Conservation (phyloP, 2,888 invertebrate species). For the Pseudoips prasinana region DNA sequence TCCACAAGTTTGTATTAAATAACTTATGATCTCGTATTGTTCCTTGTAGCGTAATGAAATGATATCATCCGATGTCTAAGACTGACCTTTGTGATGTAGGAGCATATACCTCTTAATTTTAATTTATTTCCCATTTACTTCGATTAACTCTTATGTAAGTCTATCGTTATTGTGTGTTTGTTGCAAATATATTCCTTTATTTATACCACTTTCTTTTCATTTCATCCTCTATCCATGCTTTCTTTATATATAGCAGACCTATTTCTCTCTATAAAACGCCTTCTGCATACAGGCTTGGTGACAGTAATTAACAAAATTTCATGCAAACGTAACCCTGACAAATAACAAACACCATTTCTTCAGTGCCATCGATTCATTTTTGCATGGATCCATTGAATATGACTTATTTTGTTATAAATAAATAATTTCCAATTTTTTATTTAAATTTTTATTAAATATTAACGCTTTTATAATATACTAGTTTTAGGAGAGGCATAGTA, state of each 20-base stretch:
- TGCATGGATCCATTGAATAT: conserved; percentile 76
- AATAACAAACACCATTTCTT: conserved; percentile 80
- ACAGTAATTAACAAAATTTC: conserved; percentile 67
- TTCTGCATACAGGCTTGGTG: conserved; percentile 70
- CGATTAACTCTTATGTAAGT: conserved; percentile 62
- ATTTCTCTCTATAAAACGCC: conserved; percentile 65
- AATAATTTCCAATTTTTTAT: conserved; percentile 49
- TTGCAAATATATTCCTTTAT: conserved; percentile 82
- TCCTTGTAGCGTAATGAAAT: conserved; percentile 59
- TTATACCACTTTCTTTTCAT: conserved; percentile 79
- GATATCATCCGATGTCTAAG: conserved; percentile 51
- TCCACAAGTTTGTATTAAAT: conserved; percentile 37
- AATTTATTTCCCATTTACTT: conserved; percentile 59
- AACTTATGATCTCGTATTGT: conserved; percentile 68
- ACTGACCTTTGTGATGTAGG: conserved; percentile 66
- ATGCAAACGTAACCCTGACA: conserved; percentile 58
- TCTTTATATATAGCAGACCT: conserved; percentile 72
- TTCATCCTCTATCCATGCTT: conserved; percentile 78
- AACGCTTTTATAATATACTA: conserved; percentile 70
- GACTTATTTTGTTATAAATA: conserved; percentile 50
- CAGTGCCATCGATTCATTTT: conserved; percentile 76
- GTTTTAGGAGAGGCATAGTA: conserved; percentile 73
- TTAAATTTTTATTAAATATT: conserved; percentile 59
- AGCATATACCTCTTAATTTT: conserved; percentile 54
- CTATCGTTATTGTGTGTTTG: conserved; percentile 78